phyloP scores from a whole-genome alignment of 2,113 vertebrate genomes.

The Tetrax tetrax region DNA sequence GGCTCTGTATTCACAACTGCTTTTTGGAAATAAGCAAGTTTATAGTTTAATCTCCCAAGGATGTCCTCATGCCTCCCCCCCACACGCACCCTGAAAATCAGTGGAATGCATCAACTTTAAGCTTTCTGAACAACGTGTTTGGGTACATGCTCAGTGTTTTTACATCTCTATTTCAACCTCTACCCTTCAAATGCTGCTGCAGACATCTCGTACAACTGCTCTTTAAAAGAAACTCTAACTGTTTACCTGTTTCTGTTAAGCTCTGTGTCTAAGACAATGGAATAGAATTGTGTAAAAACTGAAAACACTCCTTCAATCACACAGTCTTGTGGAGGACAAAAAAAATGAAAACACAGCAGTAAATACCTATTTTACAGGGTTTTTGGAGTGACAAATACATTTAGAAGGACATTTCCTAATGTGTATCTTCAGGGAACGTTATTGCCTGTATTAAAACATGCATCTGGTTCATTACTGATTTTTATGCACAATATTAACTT shows the following conservation, averaged over 20 bases:
- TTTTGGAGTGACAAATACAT: neutral
- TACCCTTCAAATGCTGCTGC: neutral
- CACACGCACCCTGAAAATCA: neutral
- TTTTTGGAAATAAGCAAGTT: neutral
- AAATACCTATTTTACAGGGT: neutral
- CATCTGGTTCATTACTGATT: neutral
- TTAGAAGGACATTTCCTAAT: neutral
- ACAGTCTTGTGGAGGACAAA: neutral
- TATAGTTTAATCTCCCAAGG: neutral
- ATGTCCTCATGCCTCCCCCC: neutral
- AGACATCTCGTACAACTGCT: neutral
- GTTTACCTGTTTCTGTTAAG: neutral
- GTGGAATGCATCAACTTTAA: neutral
- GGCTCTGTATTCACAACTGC: neutral
- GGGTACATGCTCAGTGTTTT: neutral
- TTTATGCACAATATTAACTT: conserved; percentile 7
- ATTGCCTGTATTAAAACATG: neutral
- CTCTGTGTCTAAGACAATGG: neutral
- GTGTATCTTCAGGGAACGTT: neutral
- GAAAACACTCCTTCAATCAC: neutral
- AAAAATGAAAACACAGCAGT: neutral
- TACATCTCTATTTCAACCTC: neutral
- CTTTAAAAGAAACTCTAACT: neutral
- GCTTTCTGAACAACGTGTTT: neutral
- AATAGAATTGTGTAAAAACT: neutral